Base-by-base conservation (phyloP, 30 jellyfish, hydroid and myxozoan genomes). In the Mastigias papua region DNA sequence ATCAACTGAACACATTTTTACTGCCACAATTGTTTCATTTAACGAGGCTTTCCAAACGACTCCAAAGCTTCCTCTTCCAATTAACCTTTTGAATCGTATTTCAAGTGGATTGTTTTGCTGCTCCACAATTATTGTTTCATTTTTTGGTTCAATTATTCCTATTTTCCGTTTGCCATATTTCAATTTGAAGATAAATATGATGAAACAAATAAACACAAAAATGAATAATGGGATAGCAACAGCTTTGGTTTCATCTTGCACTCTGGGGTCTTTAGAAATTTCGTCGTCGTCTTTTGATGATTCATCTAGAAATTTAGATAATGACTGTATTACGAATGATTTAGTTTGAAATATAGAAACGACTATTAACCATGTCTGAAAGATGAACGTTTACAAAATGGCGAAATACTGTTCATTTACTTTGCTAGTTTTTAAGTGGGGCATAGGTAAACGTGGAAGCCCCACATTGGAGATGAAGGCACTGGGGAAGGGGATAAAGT, bases 41-140 rank as follows among this genome's bases (percentile, higher is more conserved):
- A 85, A 34, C 19, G 66, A 0, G 27, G 94, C 94, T 46, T 66
- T 74, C 94, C 94, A 85, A 1, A 85, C 94, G 19, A 85, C 94
- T 19, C 94, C 94, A 64, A 85, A 85, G 34, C 94, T 85, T 27
- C 94, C 94, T 58, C 76, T 28, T 34, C 94, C 94, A 35, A 85
- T 37, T 26, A 72, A 57, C 37, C 66, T 10, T 42, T 73, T 85
- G 76, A 85, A 85, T n/a, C 88, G 82, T 54, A 85, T 22, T 25
- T 85, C 73, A 2, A 34, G 49, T 42, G 88, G 86, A 26, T 72
- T 57, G n/a, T 85, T 78, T 2, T 57, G 37, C 0, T 82, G 88
- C 23, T 70, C 78, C 22, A 72, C 8, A 3, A 30, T n/a, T 34
- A 23, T 48, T 42, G 1, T 26, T 57, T 23, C 50, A 0, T 31